Evolutionary conservation across 2,113 vertebrate species (phyloP), one percentile per base, ranked within the genome.

Genomic region (Balaeniceps rex): DNA sequence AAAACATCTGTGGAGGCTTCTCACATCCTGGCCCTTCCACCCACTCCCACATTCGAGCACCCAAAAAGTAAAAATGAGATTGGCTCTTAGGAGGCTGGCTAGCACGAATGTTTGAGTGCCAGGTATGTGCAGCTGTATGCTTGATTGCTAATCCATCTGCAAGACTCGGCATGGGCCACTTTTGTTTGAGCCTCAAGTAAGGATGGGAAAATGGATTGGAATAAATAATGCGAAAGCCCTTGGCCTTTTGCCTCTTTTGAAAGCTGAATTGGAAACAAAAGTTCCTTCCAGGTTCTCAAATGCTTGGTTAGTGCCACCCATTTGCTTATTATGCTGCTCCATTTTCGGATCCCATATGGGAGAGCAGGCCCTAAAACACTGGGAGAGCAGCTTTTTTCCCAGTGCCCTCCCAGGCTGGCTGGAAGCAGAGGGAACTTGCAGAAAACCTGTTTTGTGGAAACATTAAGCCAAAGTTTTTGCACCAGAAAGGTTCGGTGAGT

Each of bases 121-220:
- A 97, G 97, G 95, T 96, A 95, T 96, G 94, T 74, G 95, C 97
- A 97, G 96, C 96, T 97, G 97, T 87, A 63, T 91, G 84, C 91
- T 94, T 96, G 93, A 97, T 97, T 94, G 95, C 87, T 94, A 97
- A 96, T 94, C 96, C 96, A 95, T 97, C 96, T 97, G 95, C 87
- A 86, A 69, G 82, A 66, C 75, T 97, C 91, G 3, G 82, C 84
- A 68, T 86, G 89, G 95, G 93, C 94, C 82, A 94, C 94, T 97
- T 97, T 94, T 97, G 94, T 97, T 87, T 86, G 71, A 94, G 94
- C 55, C 75, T 95, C 84, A 42, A 92, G 69, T 93, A 91, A 87
- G 76, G 91, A 97, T 95, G 91, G 91, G 94, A 94, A 97, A 97
- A 96, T 85, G 76, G 78, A 11, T 93, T 95, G 84, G 82, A 94